These are phyloP conservation scores for Marisa cornuarietis DNA, from an alignment of 1,140 invertebrate genomes.

Conservation along the genomic window DNA sequence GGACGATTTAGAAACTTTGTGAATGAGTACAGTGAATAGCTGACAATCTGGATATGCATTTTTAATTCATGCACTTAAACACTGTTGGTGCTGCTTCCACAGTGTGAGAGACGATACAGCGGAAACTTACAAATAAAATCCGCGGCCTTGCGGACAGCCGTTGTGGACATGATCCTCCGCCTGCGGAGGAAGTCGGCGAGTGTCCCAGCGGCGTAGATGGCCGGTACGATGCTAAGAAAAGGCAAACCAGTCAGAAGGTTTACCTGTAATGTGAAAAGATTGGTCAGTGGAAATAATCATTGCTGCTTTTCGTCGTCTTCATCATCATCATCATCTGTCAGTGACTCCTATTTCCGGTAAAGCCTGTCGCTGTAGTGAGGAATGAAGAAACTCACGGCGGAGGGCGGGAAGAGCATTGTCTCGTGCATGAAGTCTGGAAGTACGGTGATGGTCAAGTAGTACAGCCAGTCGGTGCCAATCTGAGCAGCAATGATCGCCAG, in stretches of 20 bases:
- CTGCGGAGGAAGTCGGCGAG: conserved; percentile 16
- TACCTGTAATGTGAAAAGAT: conserved; percentile 8
- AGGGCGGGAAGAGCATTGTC: conserved; percentile 5
- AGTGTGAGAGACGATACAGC: too few relatives aligned
- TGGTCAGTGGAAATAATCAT: too few relatives aligned
- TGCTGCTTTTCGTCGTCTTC: too few relatives aligned
- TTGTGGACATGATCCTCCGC: conserved; percentile 13
- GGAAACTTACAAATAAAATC: conserved; percentile 24
- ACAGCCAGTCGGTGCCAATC: conserved; percentile 32
- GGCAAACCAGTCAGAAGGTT: conserved; percentile 23
- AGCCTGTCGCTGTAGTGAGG: neutral
- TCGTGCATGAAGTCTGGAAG: conserved; percentile 28
- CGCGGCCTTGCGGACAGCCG: conserved; percentile 11
- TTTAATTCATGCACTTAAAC: too few relatives aligned
- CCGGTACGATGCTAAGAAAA: conserved; percentile 19
- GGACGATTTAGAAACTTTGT: neutral
- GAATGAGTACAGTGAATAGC: too few relatives aligned
- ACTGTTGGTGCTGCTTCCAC: too few relatives aligned
- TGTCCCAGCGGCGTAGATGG: conserved; percentile 25
- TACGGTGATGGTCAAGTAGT: conserved; percentile 26
- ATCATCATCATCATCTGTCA: too few relatives aligned
- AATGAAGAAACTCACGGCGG: conserved; percentile 1
- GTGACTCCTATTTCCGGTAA: too few relatives aligned
- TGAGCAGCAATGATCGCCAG: conserved; percentile 26
- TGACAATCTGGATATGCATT: too few relatives aligned